Percentiles rank a stretch among this genome's conserved stretches.
These are phyloP conservation scores for Xestia c-nigrum DNA, from an alignment of 2,888 invertebrate genomes.

Conservation along the genomic window DNA sequence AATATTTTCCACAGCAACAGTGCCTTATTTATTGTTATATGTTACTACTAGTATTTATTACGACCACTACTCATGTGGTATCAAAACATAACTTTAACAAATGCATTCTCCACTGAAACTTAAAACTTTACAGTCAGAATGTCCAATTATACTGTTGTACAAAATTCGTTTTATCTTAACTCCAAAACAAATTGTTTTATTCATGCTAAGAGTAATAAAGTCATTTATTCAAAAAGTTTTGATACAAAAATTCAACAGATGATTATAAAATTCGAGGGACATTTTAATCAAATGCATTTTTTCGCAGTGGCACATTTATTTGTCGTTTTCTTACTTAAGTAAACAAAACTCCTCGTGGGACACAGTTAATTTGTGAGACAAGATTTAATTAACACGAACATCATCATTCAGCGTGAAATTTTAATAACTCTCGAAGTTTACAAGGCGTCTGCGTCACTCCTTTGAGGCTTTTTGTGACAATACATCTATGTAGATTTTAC, in stretches of 20 bases:
- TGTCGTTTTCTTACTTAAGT: constrained; percentile 13
- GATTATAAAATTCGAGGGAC: background rate
- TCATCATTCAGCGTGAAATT: constrained; percentile 52
- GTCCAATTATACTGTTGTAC: constrained; percentile 23
- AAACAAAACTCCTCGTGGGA: constrained; percentile 9
- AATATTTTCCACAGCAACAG: constrained; percentile 24
- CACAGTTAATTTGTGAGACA: constrained; percentile 48
- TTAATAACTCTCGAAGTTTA: constrained; percentile 62
- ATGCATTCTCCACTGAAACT: constrained; percentile 7
- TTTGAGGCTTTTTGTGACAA: constrained; percentile 56
- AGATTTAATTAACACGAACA: constrained; percentile 62
- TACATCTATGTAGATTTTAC: constrained; percentile 52
- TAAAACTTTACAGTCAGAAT: constrained; percentile 21
- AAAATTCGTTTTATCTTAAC: constrained; percentile 18
- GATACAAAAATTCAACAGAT: constrained; percentile 10
- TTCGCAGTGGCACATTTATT: background rate
- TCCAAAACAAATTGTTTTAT: constrained; percentile 45
- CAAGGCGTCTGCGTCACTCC: constrained; percentile 43
- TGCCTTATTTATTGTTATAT: constrained; percentile 32
- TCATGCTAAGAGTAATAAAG: constrained; percentile 30
- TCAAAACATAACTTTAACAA: constrained; percentile 32
- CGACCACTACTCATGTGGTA: constrained; percentile 22
- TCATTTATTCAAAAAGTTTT: constrained; percentile 50
- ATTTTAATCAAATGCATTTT: background rate
- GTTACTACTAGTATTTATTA: constrained; percentile 43